Evolutionary conservation across 2,797 vertebrate genomes (phyloP).

Genomic region (Pachyuromys duprasi): DNA sequence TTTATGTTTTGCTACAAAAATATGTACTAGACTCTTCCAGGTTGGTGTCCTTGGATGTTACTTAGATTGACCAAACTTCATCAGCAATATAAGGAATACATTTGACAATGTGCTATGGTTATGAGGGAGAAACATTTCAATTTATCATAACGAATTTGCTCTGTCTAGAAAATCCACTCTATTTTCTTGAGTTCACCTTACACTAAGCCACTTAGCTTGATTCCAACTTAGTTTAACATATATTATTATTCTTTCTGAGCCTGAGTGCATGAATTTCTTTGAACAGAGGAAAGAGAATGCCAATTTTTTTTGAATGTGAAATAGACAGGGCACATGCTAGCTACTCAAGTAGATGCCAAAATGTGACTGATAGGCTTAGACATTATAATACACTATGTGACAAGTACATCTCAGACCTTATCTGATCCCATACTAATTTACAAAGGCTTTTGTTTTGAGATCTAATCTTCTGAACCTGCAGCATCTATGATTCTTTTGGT

Average conservation of each 20-base stretch:
- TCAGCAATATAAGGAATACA: neutral
- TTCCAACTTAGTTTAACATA: neutral
- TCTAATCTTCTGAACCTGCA: neutral
- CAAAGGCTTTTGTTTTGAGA: neutral
- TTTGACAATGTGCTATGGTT: neutral
- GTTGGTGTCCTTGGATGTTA: neutral
- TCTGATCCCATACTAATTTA: neutral
- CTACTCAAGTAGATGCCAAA: neutral
- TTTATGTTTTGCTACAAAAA: neutral
- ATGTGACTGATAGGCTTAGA: constrained; percentile 30
- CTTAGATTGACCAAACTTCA: neutral
- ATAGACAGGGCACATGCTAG: neutral
- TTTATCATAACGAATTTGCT: neutral
- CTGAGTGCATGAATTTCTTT: neutral
- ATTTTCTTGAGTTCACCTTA: constrained; percentile 40
- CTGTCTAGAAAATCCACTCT: neutral
- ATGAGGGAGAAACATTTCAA: constrained; percentile 13
- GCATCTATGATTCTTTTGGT: neutral
- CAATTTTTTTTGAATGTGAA: neutral
- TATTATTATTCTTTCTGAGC: neutral
- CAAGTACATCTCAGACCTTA: constrained; percentile 14
- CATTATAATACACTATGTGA: neutral
- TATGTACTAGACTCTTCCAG: neutral
- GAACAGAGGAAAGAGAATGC: neutral
- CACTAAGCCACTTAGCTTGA: constrained; percentile 21